Percentiles rank a stretch among this genome's conserved stretches.
Evolutionary conservation across 1,140 invertebrate species (phyloP).

Genomic region (Drosophila pruinosa): DNA sequence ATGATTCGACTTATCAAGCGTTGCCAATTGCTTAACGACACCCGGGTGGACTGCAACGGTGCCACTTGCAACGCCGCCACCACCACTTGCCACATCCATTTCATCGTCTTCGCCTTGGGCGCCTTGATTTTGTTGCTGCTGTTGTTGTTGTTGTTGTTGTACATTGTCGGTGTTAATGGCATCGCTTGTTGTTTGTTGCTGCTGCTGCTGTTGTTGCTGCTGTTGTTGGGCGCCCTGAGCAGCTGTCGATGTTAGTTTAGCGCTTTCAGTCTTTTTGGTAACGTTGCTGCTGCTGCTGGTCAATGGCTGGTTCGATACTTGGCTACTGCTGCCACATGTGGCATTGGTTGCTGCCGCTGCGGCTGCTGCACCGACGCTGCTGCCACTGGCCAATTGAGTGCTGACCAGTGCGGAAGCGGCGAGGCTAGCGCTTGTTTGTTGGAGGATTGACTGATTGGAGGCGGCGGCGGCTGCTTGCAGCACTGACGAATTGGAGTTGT

Average conservation of each 20-base stretch:
- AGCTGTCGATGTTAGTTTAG: constrained; percentile 81
- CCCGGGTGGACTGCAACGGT: constrained; percentile 57
- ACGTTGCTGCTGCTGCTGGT: constrained; percentile 80
- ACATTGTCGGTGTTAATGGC: constrained; percentile 82
- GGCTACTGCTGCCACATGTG: constrained; percentile 48
- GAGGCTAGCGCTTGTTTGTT: constrained; percentile 80
- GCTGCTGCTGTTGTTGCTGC: constrained; percentile 46
- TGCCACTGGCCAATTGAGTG: constrained; percentile 83
- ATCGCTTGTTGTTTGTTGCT: constrained; percentile 73
- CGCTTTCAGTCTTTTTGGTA: constrained; percentile 83
- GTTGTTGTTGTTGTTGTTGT: constrained; percentile 62
- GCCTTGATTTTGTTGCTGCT: constrained; percentile 56
- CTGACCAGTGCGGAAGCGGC: constrained; percentile 82
- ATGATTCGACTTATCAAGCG: constrained; percentile 67
- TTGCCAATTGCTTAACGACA: constrained; percentile 64
- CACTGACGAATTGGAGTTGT: constrained; percentile 84
- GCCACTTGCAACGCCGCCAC: constrained; percentile 41
- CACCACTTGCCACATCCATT: constrained; percentile 51
- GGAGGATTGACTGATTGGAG: constrained; percentile 84
- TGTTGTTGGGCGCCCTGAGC: constrained; percentile 59
- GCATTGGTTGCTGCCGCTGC: constrained; percentile 35
- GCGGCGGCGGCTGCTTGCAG: constrained; percentile 66
- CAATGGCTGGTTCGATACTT: constrained; percentile 73
- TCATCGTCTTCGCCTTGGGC: constrained; percentile 67
- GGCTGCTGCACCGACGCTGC: constrained; percentile 50